Conservation (phyloP, 2,113 vertebrate species). For the Ibidorhyncha struthersii region DNA sequence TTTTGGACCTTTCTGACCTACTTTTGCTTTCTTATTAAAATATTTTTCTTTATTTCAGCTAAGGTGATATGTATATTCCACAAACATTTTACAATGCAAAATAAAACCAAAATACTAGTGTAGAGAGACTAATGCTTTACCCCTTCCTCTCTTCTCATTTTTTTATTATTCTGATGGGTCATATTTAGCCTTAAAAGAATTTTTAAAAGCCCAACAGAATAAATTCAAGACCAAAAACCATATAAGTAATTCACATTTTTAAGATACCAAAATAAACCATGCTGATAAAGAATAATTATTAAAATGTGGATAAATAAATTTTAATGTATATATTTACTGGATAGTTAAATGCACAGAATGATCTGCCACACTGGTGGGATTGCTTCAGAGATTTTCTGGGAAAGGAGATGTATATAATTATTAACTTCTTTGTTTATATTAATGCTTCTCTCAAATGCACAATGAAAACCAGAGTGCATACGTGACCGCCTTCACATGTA, state of each 20-base stretch:
- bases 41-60: constrained; percentile 15
- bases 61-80: background rate
- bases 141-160: background rate
- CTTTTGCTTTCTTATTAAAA: constrained; percentile 11
- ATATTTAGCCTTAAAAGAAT: constrained; percentile 23
- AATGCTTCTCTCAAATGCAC: background rate
- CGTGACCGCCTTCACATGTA: background rate
- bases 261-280: background rate
- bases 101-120: constrained; percentile 2
- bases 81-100: background rate
- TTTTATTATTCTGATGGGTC: background rate
- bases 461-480: background rate
- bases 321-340: constrained; percentile 55
- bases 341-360: constrained; percentile 2
- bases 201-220: background rate
- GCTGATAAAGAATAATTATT: background rate
- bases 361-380: background rate
- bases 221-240: background rate
- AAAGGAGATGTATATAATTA: constrained; percentile 67
- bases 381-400: constrained; percentile 22
- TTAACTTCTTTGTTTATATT: constrained; percentile 15
- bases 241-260: background rate
- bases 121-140: constrained; percentile 27
- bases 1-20: constrained; percentile 25
- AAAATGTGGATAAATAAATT: constrained; percentile 32